A percentile compares a stretch with the other conserved stretches of the same genome.
Evolutionary conservation across 2,797 vertebrate species (phyloP).

Genomic region (Halcyon chelicuti): DNA sequence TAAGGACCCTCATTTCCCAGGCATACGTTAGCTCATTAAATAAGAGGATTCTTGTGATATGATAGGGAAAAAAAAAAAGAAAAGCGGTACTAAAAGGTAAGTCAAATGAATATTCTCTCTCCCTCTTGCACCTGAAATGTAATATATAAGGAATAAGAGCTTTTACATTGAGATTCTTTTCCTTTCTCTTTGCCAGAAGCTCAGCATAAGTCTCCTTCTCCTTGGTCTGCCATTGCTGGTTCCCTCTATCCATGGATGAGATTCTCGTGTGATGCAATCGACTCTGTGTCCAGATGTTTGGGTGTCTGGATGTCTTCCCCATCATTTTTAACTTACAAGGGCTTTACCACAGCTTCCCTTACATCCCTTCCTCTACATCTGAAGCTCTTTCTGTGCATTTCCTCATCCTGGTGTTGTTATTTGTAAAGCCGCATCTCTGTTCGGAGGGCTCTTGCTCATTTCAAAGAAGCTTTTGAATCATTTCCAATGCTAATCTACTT

Average conservation of each 20-base stretch:
- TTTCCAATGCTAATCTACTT: constrained; percentile 26
- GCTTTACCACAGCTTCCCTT: not conserved
- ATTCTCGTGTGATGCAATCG: not conserved
- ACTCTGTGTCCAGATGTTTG: not conserved
- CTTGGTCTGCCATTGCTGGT: not conserved
- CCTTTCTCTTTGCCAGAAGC: not conserved
- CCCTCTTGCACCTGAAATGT: not conserved
- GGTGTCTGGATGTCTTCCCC: not conserved
- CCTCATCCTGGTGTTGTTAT: not conserved
- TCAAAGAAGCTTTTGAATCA: not conserved
- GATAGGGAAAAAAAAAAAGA: not conserved
- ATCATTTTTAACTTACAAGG: not conserved
- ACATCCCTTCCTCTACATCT: not conserved
- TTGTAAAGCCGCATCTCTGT: not conserved
- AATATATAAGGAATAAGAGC: not conserved
- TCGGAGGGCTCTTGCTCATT: not conserved
- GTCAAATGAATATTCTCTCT: not conserved
- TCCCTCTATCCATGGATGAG: not conserved
- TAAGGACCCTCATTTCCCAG: not conserved
- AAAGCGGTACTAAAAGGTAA: not conserved
- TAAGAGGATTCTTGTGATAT: not conserved
- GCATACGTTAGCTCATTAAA: not conserved
- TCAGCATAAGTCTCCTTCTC: not conserved
- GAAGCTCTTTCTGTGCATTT: not conserved
- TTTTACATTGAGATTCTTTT: not conserved